phyloP scores from a whole-genome alignment of 1,140 invertebrate genomes.

The Cyrtorhinus lividipennis region DNA sequence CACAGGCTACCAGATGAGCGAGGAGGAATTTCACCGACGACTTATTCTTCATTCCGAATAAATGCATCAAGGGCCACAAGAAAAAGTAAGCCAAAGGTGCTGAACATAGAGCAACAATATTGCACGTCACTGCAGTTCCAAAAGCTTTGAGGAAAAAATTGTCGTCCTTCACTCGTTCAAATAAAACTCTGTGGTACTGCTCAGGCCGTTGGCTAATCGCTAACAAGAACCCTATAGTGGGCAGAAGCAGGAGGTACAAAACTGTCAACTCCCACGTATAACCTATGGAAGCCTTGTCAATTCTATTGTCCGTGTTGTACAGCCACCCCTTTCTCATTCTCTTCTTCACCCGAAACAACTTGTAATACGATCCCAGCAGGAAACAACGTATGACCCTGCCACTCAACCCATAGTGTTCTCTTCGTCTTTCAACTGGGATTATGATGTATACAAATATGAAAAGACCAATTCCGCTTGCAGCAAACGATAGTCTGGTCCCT shows the following conservation, averaged over 20 bases:
- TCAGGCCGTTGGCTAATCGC: no score
- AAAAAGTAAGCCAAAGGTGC: background rate
- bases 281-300: background rate
- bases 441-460: background rate
- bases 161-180: no score
- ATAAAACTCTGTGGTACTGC: no score
- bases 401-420: no score
- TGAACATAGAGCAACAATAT: no score
- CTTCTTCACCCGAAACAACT: no score
- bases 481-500: background rate
- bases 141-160: no score
- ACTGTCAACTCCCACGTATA: background rate
- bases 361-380: no score
- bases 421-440: background rate
- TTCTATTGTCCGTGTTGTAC: background rate
- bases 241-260: background rate
- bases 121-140: no score
- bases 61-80: background rate
- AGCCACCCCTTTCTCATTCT: background rate
- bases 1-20: background rate
- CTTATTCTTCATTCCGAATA: background rate
- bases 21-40: background rate
- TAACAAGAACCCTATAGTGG: background rate
- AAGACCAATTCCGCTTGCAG: background rate
- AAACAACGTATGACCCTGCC: no score